phyloP scores from a whole-genome alignment of 2,888 invertebrate species.

The Matsumyia berberina region DNA sequence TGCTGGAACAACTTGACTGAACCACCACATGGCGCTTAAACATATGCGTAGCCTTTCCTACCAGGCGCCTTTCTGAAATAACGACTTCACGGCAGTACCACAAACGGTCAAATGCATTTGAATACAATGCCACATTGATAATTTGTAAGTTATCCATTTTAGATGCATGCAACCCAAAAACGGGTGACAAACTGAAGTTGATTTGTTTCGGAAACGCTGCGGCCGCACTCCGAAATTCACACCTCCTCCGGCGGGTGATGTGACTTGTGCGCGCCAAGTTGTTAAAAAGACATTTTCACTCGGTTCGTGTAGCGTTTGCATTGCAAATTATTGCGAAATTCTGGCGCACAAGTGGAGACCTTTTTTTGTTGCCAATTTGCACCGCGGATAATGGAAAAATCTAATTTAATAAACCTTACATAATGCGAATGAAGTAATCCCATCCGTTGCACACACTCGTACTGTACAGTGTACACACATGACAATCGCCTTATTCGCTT shows the following conservation, averaged over 20 bases:
- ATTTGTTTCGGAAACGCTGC: constrained; percentile 57
- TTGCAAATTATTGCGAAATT: constrained; percentile 65
- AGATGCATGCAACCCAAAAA: constrained; percentile 67
- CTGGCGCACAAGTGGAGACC: constrained; percentile 46
- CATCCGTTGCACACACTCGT: constrained; percentile 42
- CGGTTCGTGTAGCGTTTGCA: constrained; percentile 43
- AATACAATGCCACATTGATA: constrained; percentile 72
- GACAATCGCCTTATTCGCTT: constrained; percentile 71
- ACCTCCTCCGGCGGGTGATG: constrained; percentile 29
- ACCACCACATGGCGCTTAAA: constrained; percentile 53
- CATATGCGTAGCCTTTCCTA: constrained; percentile 24
- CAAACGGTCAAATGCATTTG: constrained; percentile 70
- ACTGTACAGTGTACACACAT: constrained; percentile 36
- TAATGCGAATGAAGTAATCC: constrained; percentile 64
- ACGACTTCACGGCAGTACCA: constrained; percentile 34
- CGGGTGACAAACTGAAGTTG: constrained; percentile 71
- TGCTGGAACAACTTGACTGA: constrained; percentile 24
- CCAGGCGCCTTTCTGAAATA: constrained; percentile 38
- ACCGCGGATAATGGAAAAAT: constrained; percentile 66
- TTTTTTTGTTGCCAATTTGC: constrained; percentile 51
- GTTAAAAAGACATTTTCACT: constrained; percentile 48
- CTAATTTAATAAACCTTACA: constrained; percentile 72
- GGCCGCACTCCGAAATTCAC: constrained; percentile 57
- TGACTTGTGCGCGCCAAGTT: constrained; percentile 21
- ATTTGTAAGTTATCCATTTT: constrained; percentile 69